These are phyloP conservation scores for Anthonomus grandis DNA, from an alignment of 1,140 invertebrate genomes.

Conservation along the genomic window DNA sequence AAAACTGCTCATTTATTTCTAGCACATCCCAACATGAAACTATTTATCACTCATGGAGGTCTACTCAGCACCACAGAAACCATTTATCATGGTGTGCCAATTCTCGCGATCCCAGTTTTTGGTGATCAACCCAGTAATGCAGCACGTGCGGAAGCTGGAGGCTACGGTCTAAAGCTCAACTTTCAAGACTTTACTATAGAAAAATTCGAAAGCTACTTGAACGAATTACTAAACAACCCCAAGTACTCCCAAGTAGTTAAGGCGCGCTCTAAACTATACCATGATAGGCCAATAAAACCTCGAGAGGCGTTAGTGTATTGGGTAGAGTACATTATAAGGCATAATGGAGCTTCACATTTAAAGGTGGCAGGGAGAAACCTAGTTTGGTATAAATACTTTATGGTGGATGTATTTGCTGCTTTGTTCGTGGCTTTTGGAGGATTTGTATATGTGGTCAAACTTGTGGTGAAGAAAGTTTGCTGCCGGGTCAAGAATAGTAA, in stretches of 20 bases:
- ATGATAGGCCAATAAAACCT: conserved; percentile 21
- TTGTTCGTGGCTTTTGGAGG: no score
- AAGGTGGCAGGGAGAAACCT: conserved; percentile 58
- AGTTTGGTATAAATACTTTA: conserved; percentile 50
- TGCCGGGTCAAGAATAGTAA: no score
- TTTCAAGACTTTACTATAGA: conserved; percentile 7
- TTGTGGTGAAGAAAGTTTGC: no score
- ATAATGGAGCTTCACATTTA: conserved; percentile 62
- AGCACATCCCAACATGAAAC: conserved; percentile 29
- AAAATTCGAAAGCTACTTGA: conserved; percentile 6
- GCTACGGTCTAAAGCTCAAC: conserved; percentile 46
- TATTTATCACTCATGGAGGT: conserved; percentile 49
- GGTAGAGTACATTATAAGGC: conserved; percentile 64
- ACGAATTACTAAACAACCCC: conserved; percentile 17
- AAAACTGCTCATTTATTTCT: no score
- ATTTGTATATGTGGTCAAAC: no score
- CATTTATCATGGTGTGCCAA: conserved; percentile 65
- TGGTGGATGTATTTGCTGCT: conserved; percentile 36
- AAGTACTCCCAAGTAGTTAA: conserved; percentile 23
- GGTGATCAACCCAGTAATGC: conserved; percentile 61
- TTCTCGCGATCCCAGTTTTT: conserved; percentile 68
- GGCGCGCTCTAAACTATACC: conserved; percentile 14
- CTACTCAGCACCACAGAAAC: conserved; percentile 67
- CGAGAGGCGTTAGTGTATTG: conserved; percentile 60
- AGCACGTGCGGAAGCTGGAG: conserved; percentile 47